These are phyloP conservation scores for Geodia barretti DNA, from an alignment of 37 sponge, comb jelly and placozoan species.

Conservation along the genomic window DNA sequence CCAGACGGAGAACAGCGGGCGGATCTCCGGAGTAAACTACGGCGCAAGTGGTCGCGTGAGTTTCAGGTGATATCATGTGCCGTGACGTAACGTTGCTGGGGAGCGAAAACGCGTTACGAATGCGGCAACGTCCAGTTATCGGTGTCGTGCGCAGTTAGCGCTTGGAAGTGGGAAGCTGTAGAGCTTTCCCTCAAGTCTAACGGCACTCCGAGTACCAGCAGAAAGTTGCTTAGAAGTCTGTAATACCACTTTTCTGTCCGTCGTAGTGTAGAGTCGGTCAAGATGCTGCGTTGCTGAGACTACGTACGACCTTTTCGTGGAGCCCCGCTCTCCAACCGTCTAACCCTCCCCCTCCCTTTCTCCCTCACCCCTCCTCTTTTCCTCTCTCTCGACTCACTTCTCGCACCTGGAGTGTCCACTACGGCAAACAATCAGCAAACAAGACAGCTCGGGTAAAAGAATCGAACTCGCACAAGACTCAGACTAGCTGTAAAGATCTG, in stretches of 20 bases:
- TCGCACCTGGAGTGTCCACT: neutral
- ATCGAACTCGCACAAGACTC: no score
- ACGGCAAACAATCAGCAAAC: neutral
- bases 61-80: neutral
- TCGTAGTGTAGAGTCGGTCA: neutral
- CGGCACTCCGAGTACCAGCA: neutral
- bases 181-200: neutral
- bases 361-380: neutral
- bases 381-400: neutral
- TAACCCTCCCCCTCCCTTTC: neutral
- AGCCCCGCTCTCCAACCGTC: slow-evolving; percentile 6
- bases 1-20: no score
- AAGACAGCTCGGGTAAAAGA: no score
- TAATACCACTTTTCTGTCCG: neutral
- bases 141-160: neutral
- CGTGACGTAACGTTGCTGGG: neutral
- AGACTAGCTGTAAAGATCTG: no score
- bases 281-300: neutral
- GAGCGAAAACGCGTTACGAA: neutral
- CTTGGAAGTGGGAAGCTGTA: neutral
- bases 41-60: neutral
- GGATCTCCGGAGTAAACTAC: no score
- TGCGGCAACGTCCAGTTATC: neutral
- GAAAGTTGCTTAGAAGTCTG: neutral
- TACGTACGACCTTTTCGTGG: neutral